Percentiles rank a stretch among this genome's conserved stretches.
Conservation (phyloP, 2,113 vertebrate genomes). For the Nothocercus julius region DNA sequence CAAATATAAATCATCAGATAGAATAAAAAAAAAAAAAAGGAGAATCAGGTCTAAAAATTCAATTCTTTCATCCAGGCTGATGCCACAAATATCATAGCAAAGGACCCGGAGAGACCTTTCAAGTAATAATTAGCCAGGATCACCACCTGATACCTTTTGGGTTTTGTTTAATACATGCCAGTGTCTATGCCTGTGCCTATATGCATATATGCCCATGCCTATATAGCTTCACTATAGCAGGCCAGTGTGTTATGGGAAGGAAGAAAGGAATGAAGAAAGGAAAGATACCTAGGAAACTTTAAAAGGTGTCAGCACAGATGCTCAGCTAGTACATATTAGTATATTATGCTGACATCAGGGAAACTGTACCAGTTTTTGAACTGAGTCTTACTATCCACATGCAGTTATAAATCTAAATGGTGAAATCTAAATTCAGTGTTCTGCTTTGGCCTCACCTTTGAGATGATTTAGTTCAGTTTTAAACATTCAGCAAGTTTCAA, state of each 20-base stretch:
- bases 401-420: background rate
- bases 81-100: background rate
- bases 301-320: background rate
- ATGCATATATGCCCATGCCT: background rate
- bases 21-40: background rate
- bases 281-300: background rate
- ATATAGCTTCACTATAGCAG: no score
- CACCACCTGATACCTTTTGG: background rate
- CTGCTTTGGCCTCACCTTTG: background rate
- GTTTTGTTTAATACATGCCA: background rate
- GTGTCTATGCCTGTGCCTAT: no score
- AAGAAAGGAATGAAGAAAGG: background rate
- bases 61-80: background rate
- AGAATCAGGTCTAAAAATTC: background rate
- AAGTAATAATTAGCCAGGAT: background rate
- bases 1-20: background rate
- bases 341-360: background rate
- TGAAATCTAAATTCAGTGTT: background rate
- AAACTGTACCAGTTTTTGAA: background rate
- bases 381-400: background rate
- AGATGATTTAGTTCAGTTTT: background rate
- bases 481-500: background rate
- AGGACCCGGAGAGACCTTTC: background rate
- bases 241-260: background rate
- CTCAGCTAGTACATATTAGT: constrained; percentile 10